Conservation (phyloP, 1,140 invertebrate genomes). For the Cherax destructor region DNA sequence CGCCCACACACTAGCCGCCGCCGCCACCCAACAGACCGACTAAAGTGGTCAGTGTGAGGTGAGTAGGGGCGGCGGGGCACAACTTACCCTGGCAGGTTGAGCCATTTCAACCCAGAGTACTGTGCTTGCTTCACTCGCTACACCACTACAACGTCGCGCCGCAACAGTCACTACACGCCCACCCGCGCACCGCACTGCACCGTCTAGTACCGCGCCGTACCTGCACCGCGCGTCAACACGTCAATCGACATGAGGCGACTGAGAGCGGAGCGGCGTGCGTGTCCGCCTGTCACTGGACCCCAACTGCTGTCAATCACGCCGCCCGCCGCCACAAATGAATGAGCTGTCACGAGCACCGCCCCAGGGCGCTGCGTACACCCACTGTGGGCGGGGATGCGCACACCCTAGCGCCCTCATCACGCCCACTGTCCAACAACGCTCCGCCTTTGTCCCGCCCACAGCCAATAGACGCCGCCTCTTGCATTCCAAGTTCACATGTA, state of each 20-base stretch:
- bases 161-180: constrained; percentile 59
- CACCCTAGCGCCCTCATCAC: constrained; percentile 18
- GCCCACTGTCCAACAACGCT: constrained; percentile 36
- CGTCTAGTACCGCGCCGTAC: constrained; percentile 70
- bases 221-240: constrained; percentile 71
- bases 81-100: constrained; percentile 71
- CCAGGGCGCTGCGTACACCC: constrained; percentile 63
- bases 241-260: constrained; percentile 72
- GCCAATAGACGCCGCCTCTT: constrained; percentile 47
- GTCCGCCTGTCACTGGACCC: constrained; percentile 72
- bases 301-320: constrained; percentile 73
- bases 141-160: constrained; percentile 69
- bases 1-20: constrained; percentile 59
- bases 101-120: constrained; percentile 66
- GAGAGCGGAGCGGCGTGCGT: constrained; percentile 72
- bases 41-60: constrained; percentile 44
- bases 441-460: constrained; percentile 48
- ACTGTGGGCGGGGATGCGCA: constrained; percentile 54
- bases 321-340: constrained; percentile 72
- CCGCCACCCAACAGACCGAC: constrained; percentile 59
- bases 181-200: constrained; percentile 68
- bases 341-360: constrained; percentile 72
- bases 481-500: constrained; percentile 65
- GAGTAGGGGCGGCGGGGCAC: constrained; percentile 59
- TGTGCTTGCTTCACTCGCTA: constrained; percentile 69